Conservation (phyloP, 2,797 vertebrate genomes). For the Halcyon badia region DNA sequence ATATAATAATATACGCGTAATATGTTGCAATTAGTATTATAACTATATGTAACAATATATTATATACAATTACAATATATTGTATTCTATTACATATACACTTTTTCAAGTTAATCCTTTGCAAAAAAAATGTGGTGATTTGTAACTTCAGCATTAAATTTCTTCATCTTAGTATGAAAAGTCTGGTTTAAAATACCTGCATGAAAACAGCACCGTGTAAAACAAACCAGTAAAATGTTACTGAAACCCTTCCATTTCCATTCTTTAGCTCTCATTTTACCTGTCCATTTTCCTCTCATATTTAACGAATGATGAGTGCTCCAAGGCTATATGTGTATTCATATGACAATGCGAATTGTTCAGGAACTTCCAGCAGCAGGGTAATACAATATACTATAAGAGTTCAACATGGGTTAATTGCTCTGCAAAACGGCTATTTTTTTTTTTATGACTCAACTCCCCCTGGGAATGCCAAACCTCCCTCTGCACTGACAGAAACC, state of each 20-base stretch:
- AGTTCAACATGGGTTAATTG: slow-evolving; percentile 65
- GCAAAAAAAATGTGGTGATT: not conserved
- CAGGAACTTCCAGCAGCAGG: slow-evolving; percentile 64
- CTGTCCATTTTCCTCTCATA: not conserved
- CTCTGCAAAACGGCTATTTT: slow-evolving; percentile 41
- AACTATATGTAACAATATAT: not conserved
- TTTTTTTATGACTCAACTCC: slow-evolving; percentile 45
- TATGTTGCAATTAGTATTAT: not conserved
- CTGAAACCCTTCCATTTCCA: not conserved
- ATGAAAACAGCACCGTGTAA: not conserved
- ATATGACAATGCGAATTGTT: not conserved
- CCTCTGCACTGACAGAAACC: not conserved
- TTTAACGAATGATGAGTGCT: not conserved
- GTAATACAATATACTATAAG: slow-evolving; percentile 38
- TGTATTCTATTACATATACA: not conserved
- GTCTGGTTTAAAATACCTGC: not conserved
- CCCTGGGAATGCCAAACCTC: slow-evolving; percentile 41
- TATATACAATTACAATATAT: not conserved
- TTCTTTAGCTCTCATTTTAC: not conserved
- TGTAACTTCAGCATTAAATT: not conserved
- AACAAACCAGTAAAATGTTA: not conserved
- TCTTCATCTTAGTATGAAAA: not conserved
- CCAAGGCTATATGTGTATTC: not conserved
- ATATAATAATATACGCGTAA: not conserved
- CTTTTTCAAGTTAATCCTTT: not conserved